Base-by-base conservation (phyloP, 2,888 invertebrate genomes). In the Melipona beecheii region DNA sequence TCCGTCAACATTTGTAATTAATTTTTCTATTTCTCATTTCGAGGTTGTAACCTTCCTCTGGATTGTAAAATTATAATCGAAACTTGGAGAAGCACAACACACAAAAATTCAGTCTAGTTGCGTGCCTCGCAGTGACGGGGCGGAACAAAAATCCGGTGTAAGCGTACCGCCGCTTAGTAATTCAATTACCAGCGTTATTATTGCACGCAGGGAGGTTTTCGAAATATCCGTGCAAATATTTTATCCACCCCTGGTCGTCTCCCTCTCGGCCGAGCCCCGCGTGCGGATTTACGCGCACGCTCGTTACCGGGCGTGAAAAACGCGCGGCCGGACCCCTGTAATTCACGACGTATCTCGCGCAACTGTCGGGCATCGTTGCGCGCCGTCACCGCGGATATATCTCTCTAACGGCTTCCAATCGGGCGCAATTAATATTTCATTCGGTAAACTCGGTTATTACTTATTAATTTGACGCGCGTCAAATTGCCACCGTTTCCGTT, bases 391-490 rank as follows among this genome's bases (percentile, higher is more conserved):
- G 54, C 36, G 64, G 13, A 54, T 64, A n/a, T 54, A 69, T 43
- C 43, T 54, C 69, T 13, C 21, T 72, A 80, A 77, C 72, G 31
- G 49, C 58, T 78, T 65, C 60, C 75, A 62, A 75, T 84, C 75
- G 75, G 68, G 73, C 19, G 78, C 68, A 84, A 84, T 84, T 85
- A 85, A 83, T 77, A 70, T 73, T 80, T 78, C 76, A 71, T n/a
- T 15, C 54, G 19, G 36, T 43, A 9, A 43, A 43, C 64, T n/a
- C 71, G 72, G 60, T 43, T 78, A 75, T 84, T 81, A 81, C 75
- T 81, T 84, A 84, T 72, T 75, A 81, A 84, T 85, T 84, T 60
- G 71, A 80, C 64, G 31, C 49, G 60, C 71, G 72, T 75, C 77
- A 76, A 84, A 85, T 85, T 77, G 81, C 65, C 73, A 19, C 68